A percentile compares a stretch with the other conserved stretches of the same genome.
phyloP scores from a whole-genome alignment of 2,797 vertebrate genomes.

The Somateria mollissima region DNA sequence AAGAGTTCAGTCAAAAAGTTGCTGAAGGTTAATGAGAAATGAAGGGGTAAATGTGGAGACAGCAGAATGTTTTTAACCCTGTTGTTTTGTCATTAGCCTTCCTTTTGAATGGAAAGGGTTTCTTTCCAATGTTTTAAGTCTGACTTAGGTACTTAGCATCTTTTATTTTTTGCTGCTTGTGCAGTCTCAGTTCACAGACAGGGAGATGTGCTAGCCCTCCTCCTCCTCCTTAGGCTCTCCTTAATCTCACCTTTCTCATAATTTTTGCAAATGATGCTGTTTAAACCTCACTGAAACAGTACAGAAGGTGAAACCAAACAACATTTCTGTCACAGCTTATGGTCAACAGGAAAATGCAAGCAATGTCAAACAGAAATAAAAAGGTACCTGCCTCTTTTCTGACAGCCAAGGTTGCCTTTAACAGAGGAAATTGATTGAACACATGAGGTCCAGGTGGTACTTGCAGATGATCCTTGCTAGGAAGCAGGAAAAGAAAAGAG shows the following conservation, averaged over 20 bases:
- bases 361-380: neutral
- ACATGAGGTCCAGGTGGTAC: neutral
- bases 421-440: neutral
- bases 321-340: neutral
- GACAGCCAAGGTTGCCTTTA: neutral
- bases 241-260: neutral
- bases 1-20: constrained; percentile 28
- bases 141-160: neutral
- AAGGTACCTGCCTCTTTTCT: neutral
- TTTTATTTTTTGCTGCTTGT: neutral
- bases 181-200: neutral
- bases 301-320: neutral
- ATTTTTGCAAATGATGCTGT: neutral
- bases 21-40: constrained; percentile 51
- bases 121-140: constrained; percentile 20
- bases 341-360: neutral
- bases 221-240: neutral
- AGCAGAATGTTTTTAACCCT: constrained; percentile 3
- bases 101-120: neutral
- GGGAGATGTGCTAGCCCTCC: neutral
- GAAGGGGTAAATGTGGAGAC: constrained; percentile 22
- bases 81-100: constrained; percentile 15
- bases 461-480: neutral
- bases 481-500: neutral
- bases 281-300: neutral